A percentile compares a stretch with the other conserved stretches of the same genome.
phyloP scores from a whole-genome alignment of 2,797 vertebrate genomes.

The Notolepis coatsorum region DNA sequence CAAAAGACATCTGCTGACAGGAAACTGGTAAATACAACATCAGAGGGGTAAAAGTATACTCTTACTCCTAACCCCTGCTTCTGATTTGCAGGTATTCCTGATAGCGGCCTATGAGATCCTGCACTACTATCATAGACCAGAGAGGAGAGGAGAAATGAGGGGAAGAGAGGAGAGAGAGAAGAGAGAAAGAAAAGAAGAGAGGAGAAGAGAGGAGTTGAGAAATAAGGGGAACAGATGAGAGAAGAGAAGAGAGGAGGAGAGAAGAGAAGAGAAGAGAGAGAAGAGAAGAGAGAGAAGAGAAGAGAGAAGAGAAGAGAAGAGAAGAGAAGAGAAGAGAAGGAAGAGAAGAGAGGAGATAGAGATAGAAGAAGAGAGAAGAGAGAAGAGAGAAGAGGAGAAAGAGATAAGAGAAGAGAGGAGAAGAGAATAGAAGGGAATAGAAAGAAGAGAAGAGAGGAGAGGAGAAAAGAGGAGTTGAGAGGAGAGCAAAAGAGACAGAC shows the following conservation, averaged over 20 bases:
- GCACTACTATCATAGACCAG: no score
- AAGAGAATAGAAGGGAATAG: no score
- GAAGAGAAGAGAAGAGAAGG: neutral
- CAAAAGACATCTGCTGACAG: no score
- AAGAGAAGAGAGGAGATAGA: conserved; percentile 9
- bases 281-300: neutral
- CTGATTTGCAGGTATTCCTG: no score
- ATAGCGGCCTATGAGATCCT: no score
- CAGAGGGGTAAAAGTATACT: no score
- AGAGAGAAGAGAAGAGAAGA: neutral
- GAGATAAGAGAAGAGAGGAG: no score
- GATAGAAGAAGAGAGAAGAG: neutral
- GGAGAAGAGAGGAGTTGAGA: neutral
- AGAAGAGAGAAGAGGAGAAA: neutral
- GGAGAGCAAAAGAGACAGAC: conserved; percentile 60
- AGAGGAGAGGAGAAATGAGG: neutral
- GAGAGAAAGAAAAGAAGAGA: neutral
- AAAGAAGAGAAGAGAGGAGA: neutral
- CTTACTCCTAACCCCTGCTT: no score
- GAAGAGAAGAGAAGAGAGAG: conserved; percentile 1
- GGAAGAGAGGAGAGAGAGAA: neutral
- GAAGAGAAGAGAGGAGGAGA: neutral
- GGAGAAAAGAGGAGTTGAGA: no score
- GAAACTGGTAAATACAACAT: no score
- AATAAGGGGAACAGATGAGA: no score